Evolutionary conservation across 2,888 invertebrate genomes (phyloP), one percentile per base, ranked within the genome.

Genomic region (Alloplasta piceator): DNA sequence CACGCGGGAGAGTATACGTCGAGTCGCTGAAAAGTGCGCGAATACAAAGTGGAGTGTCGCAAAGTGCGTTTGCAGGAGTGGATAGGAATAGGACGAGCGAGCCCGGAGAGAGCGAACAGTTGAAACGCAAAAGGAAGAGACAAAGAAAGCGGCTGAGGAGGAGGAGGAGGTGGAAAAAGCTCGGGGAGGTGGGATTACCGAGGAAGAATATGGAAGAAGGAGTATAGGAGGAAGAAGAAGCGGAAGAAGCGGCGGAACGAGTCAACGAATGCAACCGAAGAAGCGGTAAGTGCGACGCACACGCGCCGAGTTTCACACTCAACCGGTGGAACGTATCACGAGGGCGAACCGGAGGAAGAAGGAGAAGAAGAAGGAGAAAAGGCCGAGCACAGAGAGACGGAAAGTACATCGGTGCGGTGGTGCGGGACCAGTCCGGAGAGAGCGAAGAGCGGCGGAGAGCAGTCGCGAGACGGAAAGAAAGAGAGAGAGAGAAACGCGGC

Each of bases 401-500:
- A 26, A 26, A 26, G 26, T 26, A 26, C 26, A 26, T 26, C 55
- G 56, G 46, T 61, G 74, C 77, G 78, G 16, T 39, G 38, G 52
- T 78, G 72, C 72, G 78, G 78, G 78, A 73, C 67, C 72, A 78
- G 72, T 72, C 58, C 74, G 50, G 52, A 70, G 75, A 68, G 46
- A 61, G 46, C 39, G 55, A 55, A 26, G 26, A 26, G 26, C 26
- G 26, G 26, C 26, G 3, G 26, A 26, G 26, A 26, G 26, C 26
- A 26, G 26, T 26, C 3, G 26, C 78, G 36, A 84, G 16, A 46
- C 72, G 68, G 38, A 67, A 72, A 64, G 56, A 78, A 58, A 78
- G 66, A 71, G 55, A 77, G 80, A 63, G 81, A 81, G 73, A 72
- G 84, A 68, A 80, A 82, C 86, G 84, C 80, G 83, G 79, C 82